These are phyloP conservation scores for Pollicipes pollicipes DNA, from an alignment of 1,140 invertebrate species.

Conservation along the genomic window DNA sequence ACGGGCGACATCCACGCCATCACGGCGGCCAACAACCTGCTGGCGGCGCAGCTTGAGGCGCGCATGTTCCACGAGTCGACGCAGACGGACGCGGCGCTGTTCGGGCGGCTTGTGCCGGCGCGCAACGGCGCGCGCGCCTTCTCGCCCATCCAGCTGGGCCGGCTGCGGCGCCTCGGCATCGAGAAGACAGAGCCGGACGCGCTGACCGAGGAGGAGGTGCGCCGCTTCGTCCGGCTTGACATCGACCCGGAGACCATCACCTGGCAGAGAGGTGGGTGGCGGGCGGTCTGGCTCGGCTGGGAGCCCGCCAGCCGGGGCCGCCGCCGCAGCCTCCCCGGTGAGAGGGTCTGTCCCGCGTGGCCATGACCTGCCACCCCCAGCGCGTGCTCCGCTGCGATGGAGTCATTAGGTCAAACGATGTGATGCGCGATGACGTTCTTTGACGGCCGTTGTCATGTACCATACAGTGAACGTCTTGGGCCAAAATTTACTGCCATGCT, in stretches of 20 bases:
- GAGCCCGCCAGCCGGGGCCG: no score
- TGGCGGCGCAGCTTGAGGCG: conserved; percentile 60
- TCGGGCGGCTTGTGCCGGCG: conserved; percentile 64
- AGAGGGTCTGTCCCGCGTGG: no score
- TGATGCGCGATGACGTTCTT: no score
- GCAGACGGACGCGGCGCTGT: conserved; percentile 72
- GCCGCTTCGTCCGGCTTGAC: conserved; percentile 64
- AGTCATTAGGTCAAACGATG: no score
- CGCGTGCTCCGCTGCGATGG: no score
- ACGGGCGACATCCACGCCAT: conserved; percentile 98
- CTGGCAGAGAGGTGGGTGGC: conserved; percentile 30
- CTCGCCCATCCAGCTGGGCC: conserved; percentile 44
- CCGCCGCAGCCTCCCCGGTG: no score
- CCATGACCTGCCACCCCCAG: no score
- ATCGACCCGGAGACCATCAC: conserved; percentile 79
- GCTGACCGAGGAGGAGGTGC: conserved; percentile 60
- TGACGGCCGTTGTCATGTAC: no score
- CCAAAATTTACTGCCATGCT: no score
- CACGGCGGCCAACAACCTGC: conserved; percentile 88
- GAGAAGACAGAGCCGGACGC: conserved; percentile 65
- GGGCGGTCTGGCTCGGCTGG: no score
- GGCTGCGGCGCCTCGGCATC: conserved; percentile 68
- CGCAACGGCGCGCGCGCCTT: conserved; percentile 58
- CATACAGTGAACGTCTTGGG: no score
- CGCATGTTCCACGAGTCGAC: conserved; percentile 86